Base-by-base conservation (phyloP, 1,140 invertebrate genomes). In the Pentalonia nigronervosa region DNA sequence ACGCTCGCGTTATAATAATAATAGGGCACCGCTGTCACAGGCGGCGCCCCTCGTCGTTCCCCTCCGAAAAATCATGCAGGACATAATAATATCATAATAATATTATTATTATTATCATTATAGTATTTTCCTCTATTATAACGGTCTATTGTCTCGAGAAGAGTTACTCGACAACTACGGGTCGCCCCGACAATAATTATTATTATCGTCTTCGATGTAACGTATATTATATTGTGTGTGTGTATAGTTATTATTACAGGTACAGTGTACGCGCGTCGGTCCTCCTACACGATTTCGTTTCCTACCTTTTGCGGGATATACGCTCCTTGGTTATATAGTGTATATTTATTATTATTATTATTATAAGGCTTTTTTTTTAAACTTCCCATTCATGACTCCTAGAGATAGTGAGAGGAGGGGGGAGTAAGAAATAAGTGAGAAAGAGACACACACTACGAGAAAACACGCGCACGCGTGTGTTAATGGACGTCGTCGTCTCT, bases 371-470 rank as follows among this genome's bases (percentile, higher is more conserved):
- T 90, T 90, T 90, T 67, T 60, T 45, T 67, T 67, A 7, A n/a
- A 90, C 56, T 67, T 90, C 53, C 56, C 89, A 90, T 90, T 90
- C 89, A 90, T 90, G 53, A 90, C 89, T 90, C 36, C 36, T 4
- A 45, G 56, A 67, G 53, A 41, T 17, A 53, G 50, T 4, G 47
- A 53, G 48, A 25, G n/a, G n/a, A n/a, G n/a, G 41, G 41, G 41
- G 41, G 41, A n/a, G 60, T n/a, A 14, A 67, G 60, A 67, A 30
- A 30, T 17, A 7, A 76, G n/a, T n/a, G 60, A 76, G 60, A 76
- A 76, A 76, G 60, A 50, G 41, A 41, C 41, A 41, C 20, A 88
- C 48, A 21, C n/a, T 11, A 21, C 2, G 30, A 34, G n/a, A 88
- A 48, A 76, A 50, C 47, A n/a, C 20, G 53, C 21, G n/a, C 21